Conservation (phyloP, 2,888 invertebrate species). For the Oligia strigilis region DNA sequence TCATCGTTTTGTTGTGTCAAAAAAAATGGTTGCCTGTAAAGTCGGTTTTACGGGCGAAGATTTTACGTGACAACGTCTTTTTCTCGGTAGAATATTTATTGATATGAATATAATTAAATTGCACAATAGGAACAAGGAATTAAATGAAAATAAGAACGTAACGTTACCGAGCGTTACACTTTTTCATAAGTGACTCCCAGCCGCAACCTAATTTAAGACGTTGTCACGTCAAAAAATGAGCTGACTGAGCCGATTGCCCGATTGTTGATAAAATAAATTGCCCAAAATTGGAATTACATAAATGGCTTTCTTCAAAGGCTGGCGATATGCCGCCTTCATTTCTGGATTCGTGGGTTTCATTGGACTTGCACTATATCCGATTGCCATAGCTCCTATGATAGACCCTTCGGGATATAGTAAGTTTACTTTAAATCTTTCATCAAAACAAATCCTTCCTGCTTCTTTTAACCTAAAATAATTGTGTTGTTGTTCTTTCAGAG, state of each 20-base stretch:
- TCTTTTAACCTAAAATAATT: slow-evolving; percentile 27
- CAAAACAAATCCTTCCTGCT: slow-evolving; percentile 14
- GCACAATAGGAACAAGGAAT: no score
- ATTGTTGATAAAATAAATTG: slow-evolving; percentile 39
- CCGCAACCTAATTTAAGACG: no score
- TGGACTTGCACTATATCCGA: slow-evolving; percentile 90
- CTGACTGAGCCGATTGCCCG: background rate
- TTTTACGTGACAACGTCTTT: no score
- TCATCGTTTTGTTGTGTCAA: slow-evolving; percentile 9
- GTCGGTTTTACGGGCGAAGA: no score
- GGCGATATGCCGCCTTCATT: slow-evolving; percentile 89
- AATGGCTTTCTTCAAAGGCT: slow-evolving; percentile 81
- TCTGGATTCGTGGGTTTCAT: slow-evolving; percentile 90
- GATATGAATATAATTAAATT: no score
- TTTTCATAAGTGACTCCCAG: no score
- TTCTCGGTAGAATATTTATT: no score
- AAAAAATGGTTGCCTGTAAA: no score
- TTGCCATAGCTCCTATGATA: slow-evolving; percentile 91
- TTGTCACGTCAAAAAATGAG: no score
- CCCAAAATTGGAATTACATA: slow-evolving; percentile 36
- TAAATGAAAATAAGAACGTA: no score
- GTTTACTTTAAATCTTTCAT: slow-evolving; percentile 64
- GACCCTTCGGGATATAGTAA: slow-evolving; percentile 92
- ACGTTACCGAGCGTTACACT: no score
- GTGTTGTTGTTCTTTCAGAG: slow-evolving; percentile 80